Base-by-base conservation (phyloP, 2,113 vertebrate genomes). In the Chascanopsetta lugubris region DNA sequence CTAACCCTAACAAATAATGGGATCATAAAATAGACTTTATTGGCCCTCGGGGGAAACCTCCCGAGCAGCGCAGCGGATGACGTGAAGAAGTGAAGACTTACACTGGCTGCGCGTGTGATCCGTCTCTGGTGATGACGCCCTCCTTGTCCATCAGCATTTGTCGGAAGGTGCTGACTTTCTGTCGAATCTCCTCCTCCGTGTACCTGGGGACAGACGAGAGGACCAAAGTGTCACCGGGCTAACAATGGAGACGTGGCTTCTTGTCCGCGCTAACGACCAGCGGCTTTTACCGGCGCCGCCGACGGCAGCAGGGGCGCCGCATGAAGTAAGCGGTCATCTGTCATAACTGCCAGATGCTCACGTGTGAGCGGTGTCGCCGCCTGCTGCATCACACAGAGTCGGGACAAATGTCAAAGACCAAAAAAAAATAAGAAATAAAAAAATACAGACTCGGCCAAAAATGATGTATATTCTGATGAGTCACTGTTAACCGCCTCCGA, bases 111-210 rank as follows among this genome's bases (percentile, higher is more conserved):
- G 92, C 92, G 3, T 96, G 92, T 47, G 95, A 91, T 60, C 96
- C 95, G 40, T 97, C 97, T 82, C 96, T 94, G 86, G 95, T 97
- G 77, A 98, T 94, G 48, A 99, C 97, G 0, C 97, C 97, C 65
- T 99, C 97, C 82, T 99, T 99, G 89, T 99, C 97, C 97, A 99
- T 99, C 91, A 99, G 90, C 97, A 99, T 99, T 54, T 99, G 97
- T 70, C 97, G 93, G 83, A 99, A 99, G 0, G 97, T 98, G 80
- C 94, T 95, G 22, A 99, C 97, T 83, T 99, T 99, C 91, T 99
- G 97, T 13, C 89, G 90, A 64, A 98, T 98, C 87, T 98, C 97
- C 75, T 98, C 96, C 73, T 97, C 96, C 0, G 94, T 95, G 89
- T 99, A 99, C 88, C 97, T 99, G 88, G 36, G 63, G 40, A 67